Base-by-base conservation (phyloP, 2,113 vertebrate species). In the Catharus bicknelli region DNA sequence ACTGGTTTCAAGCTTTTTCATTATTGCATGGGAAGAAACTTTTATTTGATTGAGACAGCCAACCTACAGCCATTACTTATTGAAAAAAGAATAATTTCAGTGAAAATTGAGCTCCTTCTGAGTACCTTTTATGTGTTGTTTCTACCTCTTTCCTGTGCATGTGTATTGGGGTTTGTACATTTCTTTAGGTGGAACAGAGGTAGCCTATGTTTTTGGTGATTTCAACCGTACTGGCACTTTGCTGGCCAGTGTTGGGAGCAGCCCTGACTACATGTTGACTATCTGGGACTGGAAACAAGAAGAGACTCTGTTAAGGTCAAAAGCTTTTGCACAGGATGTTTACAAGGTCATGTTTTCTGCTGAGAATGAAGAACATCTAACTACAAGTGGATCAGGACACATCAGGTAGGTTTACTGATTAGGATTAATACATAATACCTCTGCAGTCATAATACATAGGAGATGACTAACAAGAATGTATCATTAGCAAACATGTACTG, bases 271-370 rank as follows among this genome's bases (percentile, higher is more conserved):
- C 86, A 99, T 97, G 91, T 84, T 99, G 92, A 99, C 98, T 9
- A 95, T 99, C 66, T 99, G 99, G 99, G 97, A 98, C 47, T 99
- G 99, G 99, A 98, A 94, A 86, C 96, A 98, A 86, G 99, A 99
- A 92, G 97, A 98, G 82, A 98, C 98, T 84, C 77, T 98, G 69
- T 87, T 99, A 91, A 98, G 98, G 86, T 98, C 97, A 81, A 99
- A 99, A 96, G 99, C 99, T 47, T 98, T 98, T 95, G 98, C 98
- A 47, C 98, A 99, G 95, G 99, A 99, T n/a, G 97, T 99, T 70
- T 99, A 98, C 96, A 96, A 96, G 57, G 97, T 99, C 91, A 98
- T 97, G 40, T 99, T 99, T 97, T 99, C 99, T 69, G 97, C 98
- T 13, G 98, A 99, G 88, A 97, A 98, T 50, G 98, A 98, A 2